These are phyloP conservation scores for Lophochroa leadbeateri DNA, from an alignment of 2,113 vertebrate species.

Conservation along the genomic window DNA sequence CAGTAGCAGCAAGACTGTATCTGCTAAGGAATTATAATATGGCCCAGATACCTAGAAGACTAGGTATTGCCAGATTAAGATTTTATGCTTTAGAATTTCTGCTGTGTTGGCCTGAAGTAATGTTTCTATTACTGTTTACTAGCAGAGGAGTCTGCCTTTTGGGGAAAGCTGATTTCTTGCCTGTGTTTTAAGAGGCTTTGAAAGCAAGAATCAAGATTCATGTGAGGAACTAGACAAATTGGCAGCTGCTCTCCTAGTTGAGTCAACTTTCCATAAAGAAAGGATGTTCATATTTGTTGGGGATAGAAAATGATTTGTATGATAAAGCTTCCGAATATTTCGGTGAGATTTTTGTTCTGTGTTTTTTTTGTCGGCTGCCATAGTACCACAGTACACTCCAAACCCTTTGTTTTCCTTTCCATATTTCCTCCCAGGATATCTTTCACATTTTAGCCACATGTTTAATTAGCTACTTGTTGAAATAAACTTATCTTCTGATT, in stretches of 20 bases:
- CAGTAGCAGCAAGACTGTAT: background rate
- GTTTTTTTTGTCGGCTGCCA: background rate
- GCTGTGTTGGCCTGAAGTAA: background rate
- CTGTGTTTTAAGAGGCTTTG: background rate
- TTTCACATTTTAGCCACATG: background rate
- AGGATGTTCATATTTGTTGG: background rate
- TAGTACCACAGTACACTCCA: background rate
- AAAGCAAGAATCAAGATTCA: background rate
- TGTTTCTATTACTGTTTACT: accelerated
- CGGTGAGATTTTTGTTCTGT: background rate
- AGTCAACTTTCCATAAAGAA: background rate
- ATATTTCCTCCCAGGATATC: background rate
- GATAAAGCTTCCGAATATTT: background rate
- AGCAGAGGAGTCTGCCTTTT: background rate
- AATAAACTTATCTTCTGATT: background rate
- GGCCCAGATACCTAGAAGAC: background rate
- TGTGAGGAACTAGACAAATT: background rate
- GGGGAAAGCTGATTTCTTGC: background rate
- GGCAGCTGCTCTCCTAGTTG: background rate
- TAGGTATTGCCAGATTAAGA: background rate
- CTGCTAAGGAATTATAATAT: background rate
- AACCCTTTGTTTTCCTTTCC: background rate
- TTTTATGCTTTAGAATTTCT: background rate
- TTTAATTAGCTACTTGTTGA: background rate
- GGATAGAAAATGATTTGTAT: background rate